These are phyloP conservation scores for Terrapene triunguis DNA, from an alignment of 2,113 vertebrate genomes.

Conservation along the genomic window DNA sequence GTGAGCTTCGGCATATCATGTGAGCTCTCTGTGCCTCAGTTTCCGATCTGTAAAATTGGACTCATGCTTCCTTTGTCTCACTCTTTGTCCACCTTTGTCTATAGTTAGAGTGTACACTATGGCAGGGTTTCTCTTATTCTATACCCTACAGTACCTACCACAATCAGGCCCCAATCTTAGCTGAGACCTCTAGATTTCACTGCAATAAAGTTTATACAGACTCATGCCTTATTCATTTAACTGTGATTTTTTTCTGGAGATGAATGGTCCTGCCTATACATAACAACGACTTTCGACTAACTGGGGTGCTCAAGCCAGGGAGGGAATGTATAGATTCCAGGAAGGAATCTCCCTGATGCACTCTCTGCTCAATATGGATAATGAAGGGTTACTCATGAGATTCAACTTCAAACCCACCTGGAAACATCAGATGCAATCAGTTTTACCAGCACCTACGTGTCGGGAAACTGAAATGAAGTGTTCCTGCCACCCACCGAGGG, in stretches of 20 bases:
- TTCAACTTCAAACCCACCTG: neutral
- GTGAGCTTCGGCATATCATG: fast-evolving
- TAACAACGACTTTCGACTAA: neutral
- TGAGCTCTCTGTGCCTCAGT: neutral
- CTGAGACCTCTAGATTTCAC: neutral
- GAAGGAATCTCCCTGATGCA: neutral
- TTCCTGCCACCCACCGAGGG: neutral
- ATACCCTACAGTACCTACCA: fast-evolving
- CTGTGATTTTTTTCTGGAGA: neutral
- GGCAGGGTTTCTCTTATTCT: neutral
- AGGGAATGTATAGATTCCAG: neutral
- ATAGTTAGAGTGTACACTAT: neutral
- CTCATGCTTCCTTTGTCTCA: neutral
- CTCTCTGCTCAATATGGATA: neutral
- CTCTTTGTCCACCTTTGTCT: fast-evolving
- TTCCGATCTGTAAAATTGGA: neutral
- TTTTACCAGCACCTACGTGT: neutral
- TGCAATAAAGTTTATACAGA: neutral
- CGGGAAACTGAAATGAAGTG: neutral
- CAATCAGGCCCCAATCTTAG: neutral
- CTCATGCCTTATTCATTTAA: neutral
- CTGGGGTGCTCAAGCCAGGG: neutral
- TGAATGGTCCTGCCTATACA: neutral
- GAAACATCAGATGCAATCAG: neutral
- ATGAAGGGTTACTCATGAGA: neutral